A percentile compares a stretch with the other conserved stretches of the same genome.
Conservation (phyloP, 2,888 invertebrate genomes). For the Monoplex corrugatus region DNA sequence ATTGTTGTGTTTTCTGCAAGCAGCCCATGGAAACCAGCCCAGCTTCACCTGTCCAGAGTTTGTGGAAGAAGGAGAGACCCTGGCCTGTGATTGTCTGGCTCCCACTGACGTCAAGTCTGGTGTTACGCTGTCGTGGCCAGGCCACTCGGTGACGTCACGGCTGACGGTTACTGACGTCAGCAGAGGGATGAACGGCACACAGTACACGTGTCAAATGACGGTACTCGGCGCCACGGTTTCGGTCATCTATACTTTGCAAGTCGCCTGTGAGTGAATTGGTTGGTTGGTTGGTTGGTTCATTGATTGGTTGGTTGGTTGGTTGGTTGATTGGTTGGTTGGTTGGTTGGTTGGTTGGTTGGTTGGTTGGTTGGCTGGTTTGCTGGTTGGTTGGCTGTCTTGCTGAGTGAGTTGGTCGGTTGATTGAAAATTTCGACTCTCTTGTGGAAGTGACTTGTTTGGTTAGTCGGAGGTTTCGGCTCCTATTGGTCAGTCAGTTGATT, state of each 20-base stretch:
- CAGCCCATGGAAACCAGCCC: neutral
- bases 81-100: neutral
- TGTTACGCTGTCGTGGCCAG: neutral
- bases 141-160: neutral
- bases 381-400: no score
- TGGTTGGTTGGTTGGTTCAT: no score
- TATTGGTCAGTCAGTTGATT: no score
- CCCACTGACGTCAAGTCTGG: neutral
- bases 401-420: no score
- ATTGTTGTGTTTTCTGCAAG: neutral
- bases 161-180: slow-evolving; percentile 22
- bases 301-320: no score
- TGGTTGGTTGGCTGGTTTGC: no score
- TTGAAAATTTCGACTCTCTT: no score
- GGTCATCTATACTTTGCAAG: neutral
- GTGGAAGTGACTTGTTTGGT: no score
- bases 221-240: neutral
- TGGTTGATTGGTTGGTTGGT: no score
- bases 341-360: no score
- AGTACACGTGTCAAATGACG: slow-evolving; percentile 13
- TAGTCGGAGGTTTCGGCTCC: no score
- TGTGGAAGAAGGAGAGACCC: neutral
- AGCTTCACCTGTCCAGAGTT: neutral
- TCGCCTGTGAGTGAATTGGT: neutral
- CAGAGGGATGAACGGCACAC: slow-evolving; percentile 8